These are phyloP conservation scores for cattle (Bos taurus) DNA, from an alignment of 2,113 vertebrate genomes.

Conservation along the genomic window ARS-UCD2.0 NC_037336.1:81991501-81992000, in stretches of 20 bases:
- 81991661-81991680: background rate
- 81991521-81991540: background rate
- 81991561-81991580: background rate
- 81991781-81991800: background rate
- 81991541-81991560: background rate
- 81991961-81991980: background rate
- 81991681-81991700: background rate
- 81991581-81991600: background rate
- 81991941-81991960: background rate
- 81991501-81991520: background rate
- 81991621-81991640: background rate
- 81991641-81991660: background rate
- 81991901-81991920: background rate
- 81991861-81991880: background rate
- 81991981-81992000: background rate
- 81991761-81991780: background rate
- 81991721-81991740: background rate
- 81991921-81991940: background rate
- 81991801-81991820: background rate
- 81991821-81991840: background rate
- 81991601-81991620: background rate
- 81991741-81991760: background rate
- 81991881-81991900: background rate
- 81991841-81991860: background rate
- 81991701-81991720: background rate